phyloP scores from a whole-genome alignment of 2,888 invertebrate genomes.

The Tethea ocularis region DNA sequence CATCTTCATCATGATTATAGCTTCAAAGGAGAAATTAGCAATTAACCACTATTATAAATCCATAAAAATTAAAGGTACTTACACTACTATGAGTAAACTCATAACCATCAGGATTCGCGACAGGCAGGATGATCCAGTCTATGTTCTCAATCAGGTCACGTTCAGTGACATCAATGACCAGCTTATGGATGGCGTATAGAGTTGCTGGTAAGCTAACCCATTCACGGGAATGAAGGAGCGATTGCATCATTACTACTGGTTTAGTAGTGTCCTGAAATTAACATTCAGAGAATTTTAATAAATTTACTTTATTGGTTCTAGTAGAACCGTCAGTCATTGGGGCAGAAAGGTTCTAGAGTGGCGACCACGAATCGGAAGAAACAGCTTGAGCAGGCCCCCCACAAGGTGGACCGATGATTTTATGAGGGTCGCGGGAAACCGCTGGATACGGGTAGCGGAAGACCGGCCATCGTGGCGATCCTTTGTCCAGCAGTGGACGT shows the following conservation, averaged over 20 bases:
- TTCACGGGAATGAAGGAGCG: constrained; percentile 85
- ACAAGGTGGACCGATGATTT: no score
- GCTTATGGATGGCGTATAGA: constrained; percentile 85
- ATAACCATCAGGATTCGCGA: constrained; percentile 88
- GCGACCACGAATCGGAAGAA: no score
- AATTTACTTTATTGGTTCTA: not conserved
- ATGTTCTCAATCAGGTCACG: constrained; percentile 76
- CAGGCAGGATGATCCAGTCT: constrained; percentile 86
- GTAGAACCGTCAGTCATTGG: no score
- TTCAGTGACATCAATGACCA: constrained; percentile 81
- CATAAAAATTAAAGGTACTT: constrained; percentile 21
- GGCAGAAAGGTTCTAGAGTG: no score
- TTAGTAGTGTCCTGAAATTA: constrained; percentile 53
- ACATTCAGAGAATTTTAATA: not conserved
- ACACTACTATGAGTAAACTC: constrained; percentile 77
- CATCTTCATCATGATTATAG: no score
- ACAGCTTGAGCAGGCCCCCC: no score
- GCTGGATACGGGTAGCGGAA: no score
- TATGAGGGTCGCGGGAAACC: no score
- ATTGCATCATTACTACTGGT: constrained; percentile 82
- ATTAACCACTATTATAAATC: not conserved
- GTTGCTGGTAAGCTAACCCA: constrained; percentile 87
- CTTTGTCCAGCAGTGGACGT: no score
- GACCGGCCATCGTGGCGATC: no score
- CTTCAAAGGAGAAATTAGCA: no score